Evolutionary conservation across 2,888 invertebrate genomes (phyloP).

Genomic region (Candidula unifasciata): DNA sequence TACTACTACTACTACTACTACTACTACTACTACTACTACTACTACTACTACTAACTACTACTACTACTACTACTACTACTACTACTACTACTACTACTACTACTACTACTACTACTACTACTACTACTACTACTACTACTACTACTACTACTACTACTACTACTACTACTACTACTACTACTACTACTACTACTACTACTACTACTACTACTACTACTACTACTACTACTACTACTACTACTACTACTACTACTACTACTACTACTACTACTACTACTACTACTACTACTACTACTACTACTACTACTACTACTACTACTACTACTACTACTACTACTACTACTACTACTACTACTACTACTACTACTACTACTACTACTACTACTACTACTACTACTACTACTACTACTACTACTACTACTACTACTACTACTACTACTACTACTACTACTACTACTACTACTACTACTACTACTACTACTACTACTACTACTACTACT

Average conservation of each 20-base stretch:
- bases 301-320: not conserved
- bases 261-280: slow-evolving; percentile 31
- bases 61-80: not conserved
- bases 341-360: not conserved
- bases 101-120: slow-evolving; percentile 8
- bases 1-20: slow-evolving; percentile 24
- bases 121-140: not conserved
- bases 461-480: not conserved
- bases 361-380: slow-evolving; percentile 5
- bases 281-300: slow-evolving; percentile 20
- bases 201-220: slow-evolving; percentile 27
- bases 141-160: slow-evolving; percentile 8
- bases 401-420: not conserved
- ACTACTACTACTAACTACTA: not conserved
- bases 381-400: not conserved
- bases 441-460: slow-evolving; percentile 5
- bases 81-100: not conserved
- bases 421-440: not conserved
- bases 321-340: not conserved
- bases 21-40: slow-evolving; percentile 11
- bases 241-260: slow-evolving; percentile 44
- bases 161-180: slow-evolving; percentile 20
- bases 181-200: slow-evolving; percentile 17
- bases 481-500: not conserved
- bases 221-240: slow-evolving; percentile 32